Evolutionary conservation across 2,888 invertebrate species (phyloP), one percentile per base, ranked within the genome.

Genomic region (Resseliella maxima): DNA sequence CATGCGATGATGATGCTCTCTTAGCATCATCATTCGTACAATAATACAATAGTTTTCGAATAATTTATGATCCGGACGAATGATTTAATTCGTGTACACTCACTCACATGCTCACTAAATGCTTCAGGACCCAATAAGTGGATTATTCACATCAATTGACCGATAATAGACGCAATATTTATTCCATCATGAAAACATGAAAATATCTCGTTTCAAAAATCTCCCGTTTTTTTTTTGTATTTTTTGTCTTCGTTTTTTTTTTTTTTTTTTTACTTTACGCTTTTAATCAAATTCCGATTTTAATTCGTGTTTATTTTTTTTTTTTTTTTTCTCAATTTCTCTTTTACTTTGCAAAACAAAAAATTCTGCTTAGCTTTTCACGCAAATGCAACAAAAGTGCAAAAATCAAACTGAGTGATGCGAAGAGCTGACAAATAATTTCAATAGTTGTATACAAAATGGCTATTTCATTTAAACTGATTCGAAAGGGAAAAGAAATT

Each of bases 371-470:
- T n/a, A n/a, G n/a, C n/a, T n/a, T n/a, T n/a, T n/a, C n/a, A n/a
- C n/a, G n/a, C n/a, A 41, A 41, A 41, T 41, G 6, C 41, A 41
- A 41, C 41, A 41, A n/a, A n/a, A n/a, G n/a, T n/a, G n/a, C n/a
- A 41, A 41, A 41, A 8, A 41, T 41, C 12, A 8, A 41, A 41
- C 5, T 41, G 12, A 41, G 6, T 41, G 41, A 6, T 24, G 46
- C 59, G 59, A n/a, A 3, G 59, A n/a, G 24, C 24, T 59, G 59
- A 24, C 24, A 10, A 50, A 2, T 50, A 50, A 50, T 50, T 50
- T 50, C 46, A 59, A 59, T 59, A 18, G 59, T 59, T 59, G 59
- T 59, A 59, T 59, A 59, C 59, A 59, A 59, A 59, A 59, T 59
- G 59, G 59, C 59, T 59, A 59, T 59, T 59, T 59, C 50, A 59